A percentile compares a stretch with the other conserved stretches of the same genome.
phyloP scores from a whole-genome alignment of 2,888 invertebrate genomes.

The Drosophila tanythrix region DNA sequence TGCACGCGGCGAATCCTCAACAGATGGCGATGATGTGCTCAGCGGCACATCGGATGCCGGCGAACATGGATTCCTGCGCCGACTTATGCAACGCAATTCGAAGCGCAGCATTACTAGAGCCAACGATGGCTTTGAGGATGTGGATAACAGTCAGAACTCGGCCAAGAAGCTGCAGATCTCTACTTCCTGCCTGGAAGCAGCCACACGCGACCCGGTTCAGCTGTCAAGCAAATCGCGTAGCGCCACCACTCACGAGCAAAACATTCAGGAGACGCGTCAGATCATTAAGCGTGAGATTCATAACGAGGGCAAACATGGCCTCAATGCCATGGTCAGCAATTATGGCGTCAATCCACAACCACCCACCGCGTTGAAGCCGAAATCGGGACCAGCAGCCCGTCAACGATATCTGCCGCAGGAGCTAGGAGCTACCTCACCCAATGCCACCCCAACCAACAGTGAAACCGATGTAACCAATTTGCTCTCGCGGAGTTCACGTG shows the following conservation, averaged over 20 bases:
- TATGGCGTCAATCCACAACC: slow-evolving; percentile 64
- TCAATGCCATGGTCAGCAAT: slow-evolving; percentile 79
- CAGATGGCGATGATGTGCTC: slow-evolving; percentile 69
- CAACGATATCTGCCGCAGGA: slow-evolving; percentile 87
- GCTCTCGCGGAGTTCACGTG: slow-evolving; percentile 67
- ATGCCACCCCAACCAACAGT: not conserved
- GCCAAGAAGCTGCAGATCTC: slow-evolving; percentile 80
- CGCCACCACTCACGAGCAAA: slow-evolving; percentile 75
- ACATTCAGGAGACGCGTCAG: slow-evolving; percentile 79
- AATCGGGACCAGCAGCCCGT: slow-evolving; percentile 86
- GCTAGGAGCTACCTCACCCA: slow-evolving; percentile 77
- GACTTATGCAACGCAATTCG: slow-evolving; percentile 89
- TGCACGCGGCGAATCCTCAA: slow-evolving; percentile 62
- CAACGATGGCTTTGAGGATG: slow-evolving; percentile 72
- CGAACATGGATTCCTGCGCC: slow-evolving; percentile 88
- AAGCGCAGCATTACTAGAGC: slow-evolving; percentile 89
- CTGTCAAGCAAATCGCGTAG: slow-evolving; percentile 63
- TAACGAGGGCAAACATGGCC: slow-evolving; percentile 86
- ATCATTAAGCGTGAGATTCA: slow-evolving; percentile 85
- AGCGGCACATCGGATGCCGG: slow-evolving; percentile 74
- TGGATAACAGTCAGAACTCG: slow-evolving; percentile 77
- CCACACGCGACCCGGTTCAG: slow-evolving; percentile 44
- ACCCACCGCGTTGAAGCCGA: slow-evolving; percentile 73
- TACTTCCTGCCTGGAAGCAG: slow-evolving; percentile 64
- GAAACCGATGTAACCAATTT: slow-evolving; percentile 54